Evolutionary conservation across 2,888 invertebrate species (phyloP).

Genomic region (Drosophila tanythrix): DNA sequence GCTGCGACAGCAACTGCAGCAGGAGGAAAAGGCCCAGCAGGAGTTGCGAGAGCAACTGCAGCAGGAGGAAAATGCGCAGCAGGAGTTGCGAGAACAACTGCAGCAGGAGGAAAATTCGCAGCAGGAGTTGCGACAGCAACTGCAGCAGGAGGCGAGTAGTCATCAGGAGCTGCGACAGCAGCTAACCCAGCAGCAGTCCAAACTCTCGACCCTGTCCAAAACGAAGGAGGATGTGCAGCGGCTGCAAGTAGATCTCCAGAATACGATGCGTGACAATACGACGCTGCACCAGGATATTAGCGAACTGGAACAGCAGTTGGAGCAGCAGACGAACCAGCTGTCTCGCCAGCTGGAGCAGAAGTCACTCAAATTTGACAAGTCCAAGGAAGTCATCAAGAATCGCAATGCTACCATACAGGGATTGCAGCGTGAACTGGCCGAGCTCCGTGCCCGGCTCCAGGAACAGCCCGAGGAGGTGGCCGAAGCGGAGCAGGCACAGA

Average conservation of each 20-base stretch:
- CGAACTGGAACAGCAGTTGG: conserved; percentile 34
- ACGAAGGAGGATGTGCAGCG: conserved; percentile 36
- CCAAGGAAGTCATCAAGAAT: conserved; percentile 86
- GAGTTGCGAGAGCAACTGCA: neutral
- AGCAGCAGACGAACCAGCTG: conserved; percentile 81
- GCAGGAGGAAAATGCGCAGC: too few relatives aligned
- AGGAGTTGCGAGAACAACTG: conserved; percentile 21
- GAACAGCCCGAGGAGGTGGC: conserved; percentile 66
- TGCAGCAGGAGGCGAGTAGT: conserved; percentile 5
- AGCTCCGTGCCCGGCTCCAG: conserved; percentile 65
- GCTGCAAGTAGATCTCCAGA: conserved; percentile 57
- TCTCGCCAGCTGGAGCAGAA: conserved; percentile 86
- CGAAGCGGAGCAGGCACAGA: conserved; percentile 38
- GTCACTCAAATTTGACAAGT: conserved; percentile 86
- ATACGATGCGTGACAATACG: conserved; percentile 40
- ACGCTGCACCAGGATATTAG: conserved; percentile 42
- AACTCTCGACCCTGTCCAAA: conserved; percentile 20
- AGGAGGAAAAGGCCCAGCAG: conserved; percentile 1
- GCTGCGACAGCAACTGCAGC: conserved; percentile 19
- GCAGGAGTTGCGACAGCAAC: neutral
- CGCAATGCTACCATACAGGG: conserved; percentile 86
- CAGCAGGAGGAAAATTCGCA: conserved; percentile 14
- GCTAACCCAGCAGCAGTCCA: conserved; percentile 25
- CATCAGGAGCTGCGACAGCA: conserved; percentile 22
- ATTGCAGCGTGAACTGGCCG: conserved; percentile 73